Base-by-base conservation (phyloP, 2,797 vertebrate genomes). In the Cossypha polioptera region DNA sequence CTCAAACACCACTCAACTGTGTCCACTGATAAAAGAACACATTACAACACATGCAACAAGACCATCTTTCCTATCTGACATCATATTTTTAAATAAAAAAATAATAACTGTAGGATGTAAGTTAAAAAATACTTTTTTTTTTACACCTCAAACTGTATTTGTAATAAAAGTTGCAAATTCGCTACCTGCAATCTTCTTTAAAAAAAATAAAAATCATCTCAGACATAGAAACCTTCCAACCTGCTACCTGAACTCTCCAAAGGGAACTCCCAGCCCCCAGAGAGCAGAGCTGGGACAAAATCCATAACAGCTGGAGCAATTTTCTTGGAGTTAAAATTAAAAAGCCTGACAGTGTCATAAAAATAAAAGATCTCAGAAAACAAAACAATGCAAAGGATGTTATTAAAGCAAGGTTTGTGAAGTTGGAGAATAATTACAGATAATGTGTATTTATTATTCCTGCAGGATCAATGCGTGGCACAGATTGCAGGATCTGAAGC, bases 341-440 rank as follows among this genome's bases (percentile, higher is more conserved):
- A 94, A 89, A 75, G 66, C 51, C 35, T 90, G 54, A 76, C 94
- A 75, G 54, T 86, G 54, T 71, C 77, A 67, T 82, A 90, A 92
- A 91, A 92, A 80, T 45, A 66, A 92, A 86, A 87, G 11, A 92
- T 66, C 53, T 84, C 20, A 40, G 40, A 88, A 77, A 92, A 61
- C 83, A 62, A 84, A 84, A 82, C 5, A 20, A 77, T 53, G 67
- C 88, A 58, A 92, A 88, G 53, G 51, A 92, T 92, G 91, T 96
- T 96, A 94, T 95, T 94, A 95, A 97, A 97, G 94, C 82, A 93
- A 92, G 91, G 95, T 92, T 96, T 95, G 95, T 94, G 92, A 96
- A 97, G 95, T 97, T 94, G 38, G 86, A 72, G 95, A 95, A 97
- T 97, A 98, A 98, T 97, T 97, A 97, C 91, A 95, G 94, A 96